A percentile compares a stretch with the other conserved stretches of the same genome.
phyloP scores from a whole-genome alignment of 1,140 invertebrate species.

The Pseudoatta argentina region DNA sequence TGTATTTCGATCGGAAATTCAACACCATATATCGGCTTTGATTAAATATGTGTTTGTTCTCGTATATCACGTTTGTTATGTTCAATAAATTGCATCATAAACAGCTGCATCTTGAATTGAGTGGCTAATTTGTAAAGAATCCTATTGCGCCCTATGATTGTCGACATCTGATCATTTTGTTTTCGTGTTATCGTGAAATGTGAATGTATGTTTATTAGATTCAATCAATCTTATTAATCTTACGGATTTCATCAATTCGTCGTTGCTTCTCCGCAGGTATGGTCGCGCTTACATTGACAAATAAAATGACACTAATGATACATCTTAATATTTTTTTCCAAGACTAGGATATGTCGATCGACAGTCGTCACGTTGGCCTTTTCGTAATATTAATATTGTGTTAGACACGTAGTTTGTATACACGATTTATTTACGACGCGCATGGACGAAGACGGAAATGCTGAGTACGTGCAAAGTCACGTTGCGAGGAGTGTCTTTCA shows the following conservation, averaged over 20 bases:
- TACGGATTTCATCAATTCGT: not conserved
- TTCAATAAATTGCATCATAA: conserved; percentile 13
- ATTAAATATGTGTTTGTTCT: not conserved
- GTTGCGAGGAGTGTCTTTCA: conserved; percentile 41
- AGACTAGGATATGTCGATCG: not conserved
- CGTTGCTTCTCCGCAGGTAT: not conserved
- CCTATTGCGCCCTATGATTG: not conserved
- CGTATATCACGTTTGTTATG: not conserved
- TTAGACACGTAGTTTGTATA: not conserved
- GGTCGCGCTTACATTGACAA: not conserved
- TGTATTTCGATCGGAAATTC: conserved; percentile 67
- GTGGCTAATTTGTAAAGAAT: conserved; percentile 18
- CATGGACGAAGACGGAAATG: conserved; percentile 56
- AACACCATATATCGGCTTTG: conserved; percentile 38
- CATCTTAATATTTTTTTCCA: not conserved
- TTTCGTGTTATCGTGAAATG: not conserved
- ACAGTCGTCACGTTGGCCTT: not conserved
- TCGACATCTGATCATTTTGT: not conserved
- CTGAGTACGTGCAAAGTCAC: conserved; percentile 51
- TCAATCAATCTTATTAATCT: no score
- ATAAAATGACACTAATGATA: not conserved
- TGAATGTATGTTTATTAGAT: conserved; percentile 13
- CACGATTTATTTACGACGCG: conserved; percentile 33
- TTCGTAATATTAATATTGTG: conserved; percentile 1
- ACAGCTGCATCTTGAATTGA: not conserved